Conservation (phyloP, 2,888 invertebrate genomes). For the Phaonia tiefii region DNA sequence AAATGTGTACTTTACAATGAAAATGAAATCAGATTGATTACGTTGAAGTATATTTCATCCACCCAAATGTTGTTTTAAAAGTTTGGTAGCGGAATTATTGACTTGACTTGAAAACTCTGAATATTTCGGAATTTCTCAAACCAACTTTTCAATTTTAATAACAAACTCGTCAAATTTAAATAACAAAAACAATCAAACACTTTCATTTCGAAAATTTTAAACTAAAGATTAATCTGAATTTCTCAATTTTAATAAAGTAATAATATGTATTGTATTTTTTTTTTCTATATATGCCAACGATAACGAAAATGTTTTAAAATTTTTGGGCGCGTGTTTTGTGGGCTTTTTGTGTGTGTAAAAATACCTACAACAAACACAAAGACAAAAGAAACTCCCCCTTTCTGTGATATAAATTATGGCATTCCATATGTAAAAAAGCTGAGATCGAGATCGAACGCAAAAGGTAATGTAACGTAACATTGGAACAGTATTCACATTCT, state of each 20-base stretch:
- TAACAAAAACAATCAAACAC: neutral
- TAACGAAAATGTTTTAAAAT: neutral
- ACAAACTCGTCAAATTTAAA: too few species aligned
- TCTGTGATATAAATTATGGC: conserved; percentile 23
- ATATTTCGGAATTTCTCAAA: too few species aligned
- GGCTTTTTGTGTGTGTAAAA: neutral
- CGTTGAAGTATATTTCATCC: too few species aligned
- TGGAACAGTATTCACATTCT: conserved; percentile 21
- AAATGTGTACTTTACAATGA: too few species aligned
- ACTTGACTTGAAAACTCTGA: too few species aligned
- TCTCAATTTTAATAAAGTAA: conserved; percentile 16
- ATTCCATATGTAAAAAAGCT: conserved; percentile 10
- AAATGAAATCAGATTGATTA: too few species aligned
- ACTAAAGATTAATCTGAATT: conserved; percentile 15
- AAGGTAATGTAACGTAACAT: conserved; percentile 27
- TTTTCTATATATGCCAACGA: neutral
- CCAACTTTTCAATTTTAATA: too few species aligned
- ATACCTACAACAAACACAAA: neutral
- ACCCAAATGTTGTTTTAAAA: too few species aligned
- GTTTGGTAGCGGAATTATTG: too few species aligned
- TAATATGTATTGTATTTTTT: neutral
- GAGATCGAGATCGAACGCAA: neutral
- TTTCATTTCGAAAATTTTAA: conserved; percentile 5
- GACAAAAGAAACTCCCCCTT: conserved; percentile 29
- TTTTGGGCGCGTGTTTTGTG: neutral